Conservation (phyloP, 2,797 vertebrate genomes). For the Galago senegalensis region DNA sequence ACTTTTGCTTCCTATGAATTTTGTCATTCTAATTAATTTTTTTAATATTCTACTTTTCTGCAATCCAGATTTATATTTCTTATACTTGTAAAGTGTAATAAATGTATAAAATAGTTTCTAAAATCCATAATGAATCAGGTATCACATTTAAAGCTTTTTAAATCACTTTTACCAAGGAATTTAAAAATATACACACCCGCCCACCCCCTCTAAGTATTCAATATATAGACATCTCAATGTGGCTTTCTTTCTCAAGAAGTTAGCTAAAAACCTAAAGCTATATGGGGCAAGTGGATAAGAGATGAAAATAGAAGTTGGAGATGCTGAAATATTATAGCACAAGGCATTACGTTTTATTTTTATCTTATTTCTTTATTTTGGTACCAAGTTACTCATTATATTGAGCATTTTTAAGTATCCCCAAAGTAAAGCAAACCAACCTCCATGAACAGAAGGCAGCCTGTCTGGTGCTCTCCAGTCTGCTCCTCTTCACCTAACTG, state of each 20-base stretch:
- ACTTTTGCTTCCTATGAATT: slow-evolving; percentile 66
- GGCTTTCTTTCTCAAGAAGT: slow-evolving; percentile 34
- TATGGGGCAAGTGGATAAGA: not conserved
- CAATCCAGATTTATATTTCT: not conserved
- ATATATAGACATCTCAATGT: not conserved
- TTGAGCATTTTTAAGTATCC: not conserved
- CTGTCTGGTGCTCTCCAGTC: not conserved
- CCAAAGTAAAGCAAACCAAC: not conserved
- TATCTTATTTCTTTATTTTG: not conserved
- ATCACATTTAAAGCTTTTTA: slow-evolving; percentile 15
- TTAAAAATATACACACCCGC: slow-evolving; percentile 6
- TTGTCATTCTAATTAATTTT: not conserved
- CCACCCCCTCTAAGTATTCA: not conserved
- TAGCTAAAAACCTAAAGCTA: not conserved
- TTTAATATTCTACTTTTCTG: slow-evolving; percentile 14
- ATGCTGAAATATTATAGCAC: not conserved
- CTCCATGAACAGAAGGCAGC: not conserved
- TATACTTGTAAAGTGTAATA: not conserved
- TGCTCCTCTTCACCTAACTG: not conserved
- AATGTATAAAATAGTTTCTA: not conserved
- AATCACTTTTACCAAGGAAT: slow-evolving; percentile 36
- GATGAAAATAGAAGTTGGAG: not conserved
- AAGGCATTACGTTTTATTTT: not conserved
- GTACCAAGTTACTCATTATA: not conserved
- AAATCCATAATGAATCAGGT: not conserved